Percentiles rank a stretch among this genome's conserved stretches.
These are phyloP conservation scores for Enteromius radiatus DNA, from an alignment of 2,797 vertebrate species.

Conservation along the genomic window DNA sequence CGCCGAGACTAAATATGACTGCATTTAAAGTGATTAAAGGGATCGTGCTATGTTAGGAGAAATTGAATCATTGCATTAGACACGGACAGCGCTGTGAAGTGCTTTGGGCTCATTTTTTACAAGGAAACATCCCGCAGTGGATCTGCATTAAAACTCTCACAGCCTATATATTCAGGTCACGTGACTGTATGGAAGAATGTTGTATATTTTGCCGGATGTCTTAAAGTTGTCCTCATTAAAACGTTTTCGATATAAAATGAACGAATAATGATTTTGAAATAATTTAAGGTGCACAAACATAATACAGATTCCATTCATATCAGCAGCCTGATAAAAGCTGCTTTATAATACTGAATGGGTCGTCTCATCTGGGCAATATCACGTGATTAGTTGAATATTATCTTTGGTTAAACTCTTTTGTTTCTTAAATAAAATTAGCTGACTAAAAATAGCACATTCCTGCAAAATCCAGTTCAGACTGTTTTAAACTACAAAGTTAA, in stretches of 20 bases:
- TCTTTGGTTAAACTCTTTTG: neutral
- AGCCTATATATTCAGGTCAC: neutral
- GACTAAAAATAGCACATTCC: neutral
- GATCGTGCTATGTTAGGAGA: neutral
- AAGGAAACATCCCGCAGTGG: constrained; percentile 5
- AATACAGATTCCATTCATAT: neutral
- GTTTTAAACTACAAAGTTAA: neutral
- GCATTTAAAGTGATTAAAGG: neutral
- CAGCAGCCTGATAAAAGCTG: neutral
- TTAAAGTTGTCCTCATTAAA: neutral
- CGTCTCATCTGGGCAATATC: neutral
- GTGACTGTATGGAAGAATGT: neutral
- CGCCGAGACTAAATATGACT: neutral
- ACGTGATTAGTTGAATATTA: neutral
- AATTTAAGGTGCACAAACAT: neutral
- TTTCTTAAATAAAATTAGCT: neutral
- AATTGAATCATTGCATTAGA: neutral
- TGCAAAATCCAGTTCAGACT: neutral
- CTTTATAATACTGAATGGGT: neutral
- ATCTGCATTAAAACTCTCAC: constrained; percentile 7
- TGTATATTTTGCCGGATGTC: neutral
- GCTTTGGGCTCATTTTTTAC: neutral
- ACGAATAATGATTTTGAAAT: neutral
- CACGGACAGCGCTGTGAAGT: neutral
- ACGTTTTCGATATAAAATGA: neutral